These are phyloP conservation scores for Syndactyla subalaris DNA, from an alignment of 2,797 vertebrate species.

Conservation along the genomic window DNA sequence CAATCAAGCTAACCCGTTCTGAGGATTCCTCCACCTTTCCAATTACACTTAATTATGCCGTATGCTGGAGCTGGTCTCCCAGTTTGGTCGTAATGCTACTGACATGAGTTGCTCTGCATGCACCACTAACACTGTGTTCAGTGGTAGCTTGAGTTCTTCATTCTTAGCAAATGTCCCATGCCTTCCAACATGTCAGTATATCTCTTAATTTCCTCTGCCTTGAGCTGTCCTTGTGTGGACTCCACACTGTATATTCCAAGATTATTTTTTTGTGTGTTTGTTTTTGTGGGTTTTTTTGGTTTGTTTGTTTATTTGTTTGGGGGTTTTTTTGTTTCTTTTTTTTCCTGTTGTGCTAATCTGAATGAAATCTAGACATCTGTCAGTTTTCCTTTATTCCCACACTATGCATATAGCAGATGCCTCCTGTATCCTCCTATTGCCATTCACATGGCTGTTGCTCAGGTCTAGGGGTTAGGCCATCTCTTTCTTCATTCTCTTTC, in stretches of 20 bases:
- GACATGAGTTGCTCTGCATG: not conserved
- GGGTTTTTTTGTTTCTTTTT: not conserved
- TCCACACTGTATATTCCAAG: not conserved
- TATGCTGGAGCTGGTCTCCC: constrained; percentile 23
- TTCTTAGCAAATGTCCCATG: not conserved
- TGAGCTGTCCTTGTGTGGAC: not conserved
- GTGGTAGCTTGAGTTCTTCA: not conserved
- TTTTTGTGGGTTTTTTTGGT: too few species aligned
- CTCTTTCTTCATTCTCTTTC: not conserved
- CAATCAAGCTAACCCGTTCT: not conserved
- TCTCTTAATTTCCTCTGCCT: not conserved
- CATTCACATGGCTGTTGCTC: not conserved
- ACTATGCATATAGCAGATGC: not conserved
- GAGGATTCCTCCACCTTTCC: constrained; percentile 38
- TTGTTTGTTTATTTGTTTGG: not conserved
- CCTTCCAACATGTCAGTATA: not conserved
- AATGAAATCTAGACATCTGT: not conserved
- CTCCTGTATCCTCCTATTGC: not conserved
- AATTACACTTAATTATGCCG: constrained; percentile 35
- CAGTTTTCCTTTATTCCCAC: not conserved
- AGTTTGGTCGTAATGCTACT: not conserved
- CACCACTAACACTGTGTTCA: not conserved
- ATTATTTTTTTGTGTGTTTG: not conserved
- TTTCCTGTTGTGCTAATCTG: not conserved
- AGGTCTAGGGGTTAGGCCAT: rapidly evolving